phyloP scores from a whole-genome alignment of 2,888 invertebrate species.

The Melikaiella ostensackeni region DNA sequence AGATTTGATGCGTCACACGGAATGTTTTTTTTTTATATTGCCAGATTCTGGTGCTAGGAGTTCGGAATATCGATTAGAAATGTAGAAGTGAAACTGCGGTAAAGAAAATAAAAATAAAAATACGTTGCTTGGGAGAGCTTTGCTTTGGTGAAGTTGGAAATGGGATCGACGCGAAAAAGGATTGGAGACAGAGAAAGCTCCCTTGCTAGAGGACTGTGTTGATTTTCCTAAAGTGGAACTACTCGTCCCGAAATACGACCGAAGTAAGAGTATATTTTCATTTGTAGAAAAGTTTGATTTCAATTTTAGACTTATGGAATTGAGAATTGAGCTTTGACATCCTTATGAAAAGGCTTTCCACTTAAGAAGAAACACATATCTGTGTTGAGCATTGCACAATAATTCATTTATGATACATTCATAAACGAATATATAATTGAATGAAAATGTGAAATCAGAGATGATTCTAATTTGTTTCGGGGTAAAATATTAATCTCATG shows the following conservation, averaged over 20 bases:
- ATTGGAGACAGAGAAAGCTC: conserved; percentile 10
- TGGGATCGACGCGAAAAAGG: conserved; percentile 9
- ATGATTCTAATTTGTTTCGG: background rate
- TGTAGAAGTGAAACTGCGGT: background rate
- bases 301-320: conserved; percentile 6
- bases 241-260: conserved; percentile 1
- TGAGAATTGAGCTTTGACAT: background rate
- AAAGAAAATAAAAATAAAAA: conserved; percentile 3
- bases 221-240: conserved; percentile 23
- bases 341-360: background rate
- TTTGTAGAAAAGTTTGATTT: background rate
- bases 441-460: too few species aligned
- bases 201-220: conserved; percentile 6
- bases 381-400: background rate
- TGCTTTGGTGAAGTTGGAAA: conserved; percentile 14
- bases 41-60: background rate
- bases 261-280: conserved; percentile 4
- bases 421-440: too few species aligned
- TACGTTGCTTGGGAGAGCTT: conserved; percentile 12
- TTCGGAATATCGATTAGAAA: conserved; percentile 30
- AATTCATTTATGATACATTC: background rate
- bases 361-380: background rate
- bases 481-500: background rate
- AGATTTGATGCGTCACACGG: background rate
- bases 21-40: background rate